phyloP scores from a whole-genome alignment of 2,888 invertebrate genomes.

The Lepidochrysops patricia region DNA sequence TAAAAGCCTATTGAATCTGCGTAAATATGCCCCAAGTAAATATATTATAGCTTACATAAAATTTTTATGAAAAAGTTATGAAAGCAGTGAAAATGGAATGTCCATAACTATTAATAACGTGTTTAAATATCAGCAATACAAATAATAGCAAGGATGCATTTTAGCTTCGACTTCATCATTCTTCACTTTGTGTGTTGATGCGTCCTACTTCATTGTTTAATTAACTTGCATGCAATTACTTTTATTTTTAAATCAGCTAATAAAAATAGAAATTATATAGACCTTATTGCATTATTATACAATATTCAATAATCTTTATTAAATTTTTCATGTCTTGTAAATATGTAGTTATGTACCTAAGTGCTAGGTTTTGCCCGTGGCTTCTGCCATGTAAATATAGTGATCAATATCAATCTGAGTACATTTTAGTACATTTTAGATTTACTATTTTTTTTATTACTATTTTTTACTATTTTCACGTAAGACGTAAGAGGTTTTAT shows the following conservation, averaged over 20 bases:
- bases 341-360: too few relatives aligned
- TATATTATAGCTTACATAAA: background rate
- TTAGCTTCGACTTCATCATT: background rate
- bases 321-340: too few relatives aligned
- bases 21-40: background rate
- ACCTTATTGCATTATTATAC: background rate
- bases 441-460: too few relatives aligned
- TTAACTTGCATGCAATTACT: background rate
- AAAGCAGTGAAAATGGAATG: background rate
- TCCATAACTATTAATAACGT: background rate
- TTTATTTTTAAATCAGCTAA: background rate
- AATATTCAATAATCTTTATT: too few relatives aligned
- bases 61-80: background rate
- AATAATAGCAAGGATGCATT: background rate
- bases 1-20: too few relatives aligned
- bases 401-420: too few relatives aligned
- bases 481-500: background rate
- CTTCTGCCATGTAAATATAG: too few relatives aligned
- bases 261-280: background rate
- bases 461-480: background rate
- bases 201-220: background rate
- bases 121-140: background rate
- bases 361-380: too few relatives aligned
- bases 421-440: too few relatives aligned
- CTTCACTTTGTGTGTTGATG: background rate